Base-by-base conservation (phyloP, 2,888 invertebrate species). In the Atrina japonica region DNA sequence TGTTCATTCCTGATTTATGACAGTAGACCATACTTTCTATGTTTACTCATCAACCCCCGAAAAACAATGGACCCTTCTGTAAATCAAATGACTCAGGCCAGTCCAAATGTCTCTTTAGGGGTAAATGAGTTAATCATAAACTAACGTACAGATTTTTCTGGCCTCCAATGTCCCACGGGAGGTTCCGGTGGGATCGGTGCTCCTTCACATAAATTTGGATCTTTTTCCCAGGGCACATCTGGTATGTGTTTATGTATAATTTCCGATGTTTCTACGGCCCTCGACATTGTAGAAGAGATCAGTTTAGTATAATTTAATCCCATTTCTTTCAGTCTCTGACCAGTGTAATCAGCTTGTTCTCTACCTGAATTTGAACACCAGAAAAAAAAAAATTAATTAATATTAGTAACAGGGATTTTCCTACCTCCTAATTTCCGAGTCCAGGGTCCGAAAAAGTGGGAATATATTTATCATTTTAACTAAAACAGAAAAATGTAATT, bases 131-230 rank as follows among this genome's bases (percentile, higher is more conserved):
- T n/a, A n/a, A n/a, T n/a, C n/a, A n/a, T n/a, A n/a, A n/a, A n/a
- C n/a, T n/a, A n/a, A n/a, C n/a, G n/a, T 92, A 96, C 96, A 91
- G 93, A 92, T 84, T 92, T 91, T 86, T 96, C 96, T 0, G 97
- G 96, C 86, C 93, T 94, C 97, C 97, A 98, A 86, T 94, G 94
- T 0, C 95, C 94, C 0, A 95, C 92, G 0, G 96, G 95, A 0
- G 99, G 99, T 86, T 98, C 98, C 0, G 98, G 98, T 0, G 96
- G 95, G 79, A 97, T 94, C 0, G 99, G 99, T 0, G 97, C 96
- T 0, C 99, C 99, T 91, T 99, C 99, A 69, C 96, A 93, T 23
- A 99, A 91, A 81, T 96, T 91, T 82, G 94, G 93, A 87, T 96
- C 96, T 80, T 94, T 92, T 66, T 93, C 79, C 43, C 82, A 50